Evolutionary conservation across 2,113 vertebrate species (phyloP).

Genomic region (Anolis carolinensis): DNA sequence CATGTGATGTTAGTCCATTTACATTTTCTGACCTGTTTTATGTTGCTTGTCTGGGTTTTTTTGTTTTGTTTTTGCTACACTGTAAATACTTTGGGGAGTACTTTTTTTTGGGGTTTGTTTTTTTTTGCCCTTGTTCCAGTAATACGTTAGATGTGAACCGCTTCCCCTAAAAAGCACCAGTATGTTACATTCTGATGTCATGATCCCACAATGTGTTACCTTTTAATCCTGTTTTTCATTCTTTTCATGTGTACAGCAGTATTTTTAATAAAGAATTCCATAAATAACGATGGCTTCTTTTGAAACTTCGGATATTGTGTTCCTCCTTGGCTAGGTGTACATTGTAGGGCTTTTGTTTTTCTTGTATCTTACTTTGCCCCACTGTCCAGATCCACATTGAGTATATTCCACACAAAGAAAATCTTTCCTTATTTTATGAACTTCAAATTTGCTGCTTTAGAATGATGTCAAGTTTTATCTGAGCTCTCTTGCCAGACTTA

Average conservation of each 20-base stretch:
- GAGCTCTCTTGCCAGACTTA: too few relatives aligned
- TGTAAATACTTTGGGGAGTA: slow-evolving; percentile 81
- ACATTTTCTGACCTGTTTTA: slow-evolving; percentile 73
- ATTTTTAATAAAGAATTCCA: slow-evolving; percentile 99
- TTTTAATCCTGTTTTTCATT: slow-evolving; percentile 83
- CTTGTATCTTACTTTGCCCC: not conserved
- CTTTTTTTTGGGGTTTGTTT: slow-evolving; percentile 63
- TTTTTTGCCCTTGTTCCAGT: slow-evolving; percentile 76
- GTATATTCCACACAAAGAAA: not conserved
- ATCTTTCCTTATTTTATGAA: not conserved
- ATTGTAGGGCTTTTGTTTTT: not conserved
- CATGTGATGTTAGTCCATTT: slow-evolving; percentile 67
- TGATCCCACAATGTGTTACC: slow-evolving; percentile 78
- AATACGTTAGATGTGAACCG: slow-evolving; percentile 73
- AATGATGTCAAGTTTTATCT: not conserved
- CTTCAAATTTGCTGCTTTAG: not conserved
- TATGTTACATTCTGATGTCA: slow-evolving; percentile 80
- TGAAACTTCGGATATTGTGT: slow-evolving; percentile 41
- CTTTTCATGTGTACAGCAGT: slow-evolving; percentile 99
- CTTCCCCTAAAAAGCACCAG: slow-evolving; percentile 80
- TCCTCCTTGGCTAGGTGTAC: not conserved
- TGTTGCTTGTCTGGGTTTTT: slow-evolving; percentile 54
- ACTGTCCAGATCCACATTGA: not conserved
- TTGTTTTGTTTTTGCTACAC: slow-evolving; percentile 73
- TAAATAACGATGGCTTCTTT: slow-evolving; percentile 71